Evolutionary conservation across 2,113 vertebrate species (phyloP).

Genomic region (Rana temporaria): DNA sequence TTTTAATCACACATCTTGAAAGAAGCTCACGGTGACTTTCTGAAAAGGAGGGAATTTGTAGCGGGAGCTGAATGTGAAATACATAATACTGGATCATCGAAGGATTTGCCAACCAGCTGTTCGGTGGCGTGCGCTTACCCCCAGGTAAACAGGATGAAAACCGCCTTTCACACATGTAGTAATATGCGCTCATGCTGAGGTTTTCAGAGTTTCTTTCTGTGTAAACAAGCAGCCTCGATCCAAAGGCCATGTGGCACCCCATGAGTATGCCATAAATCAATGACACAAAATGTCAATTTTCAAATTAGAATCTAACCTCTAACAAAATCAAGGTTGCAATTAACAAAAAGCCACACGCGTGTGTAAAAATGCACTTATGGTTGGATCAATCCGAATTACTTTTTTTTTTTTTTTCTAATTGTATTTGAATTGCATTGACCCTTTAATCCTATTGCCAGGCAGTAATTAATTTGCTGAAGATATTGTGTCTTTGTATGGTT

Average conservation of each 20-base stretch:
- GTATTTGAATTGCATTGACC: constrained; percentile 37
- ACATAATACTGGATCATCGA: neutral
- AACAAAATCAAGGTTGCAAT: constrained; percentile 52
- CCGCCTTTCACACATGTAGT: constrained; percentile 5
- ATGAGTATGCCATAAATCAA: constrained; percentile 39
- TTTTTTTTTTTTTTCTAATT: constrained; percentile 41
- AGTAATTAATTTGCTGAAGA: constrained; percentile 31
- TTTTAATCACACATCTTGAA: neutral
- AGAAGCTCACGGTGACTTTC: neutral
- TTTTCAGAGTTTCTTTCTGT: constrained; percentile 36
- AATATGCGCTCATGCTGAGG: constrained; percentile 29
- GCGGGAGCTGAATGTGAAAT: constrained; percentile 1
- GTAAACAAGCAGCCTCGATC: constrained; percentile 46
- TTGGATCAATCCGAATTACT: constrained; percentile 38
- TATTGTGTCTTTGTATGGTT: constrained; percentile 18
- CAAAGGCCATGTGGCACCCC: constrained; percentile 32
- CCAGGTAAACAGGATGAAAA: constrained; percentile 9
- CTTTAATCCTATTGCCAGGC: constrained; percentile 23
- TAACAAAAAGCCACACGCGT: constrained; percentile 48
- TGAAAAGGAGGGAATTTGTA: neutral
- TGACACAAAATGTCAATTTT: constrained; percentile 52
- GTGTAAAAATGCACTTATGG: constrained; percentile 48
- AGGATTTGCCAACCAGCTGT: constrained; percentile 19
- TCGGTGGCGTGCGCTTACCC: constrained; percentile 7
- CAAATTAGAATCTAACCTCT: constrained; percentile 52